These are phyloP conservation scores for Sturnira hondurensis DNA, from an alignment of 2,113 vertebrate species.

Conservation along the genomic window DNA sequence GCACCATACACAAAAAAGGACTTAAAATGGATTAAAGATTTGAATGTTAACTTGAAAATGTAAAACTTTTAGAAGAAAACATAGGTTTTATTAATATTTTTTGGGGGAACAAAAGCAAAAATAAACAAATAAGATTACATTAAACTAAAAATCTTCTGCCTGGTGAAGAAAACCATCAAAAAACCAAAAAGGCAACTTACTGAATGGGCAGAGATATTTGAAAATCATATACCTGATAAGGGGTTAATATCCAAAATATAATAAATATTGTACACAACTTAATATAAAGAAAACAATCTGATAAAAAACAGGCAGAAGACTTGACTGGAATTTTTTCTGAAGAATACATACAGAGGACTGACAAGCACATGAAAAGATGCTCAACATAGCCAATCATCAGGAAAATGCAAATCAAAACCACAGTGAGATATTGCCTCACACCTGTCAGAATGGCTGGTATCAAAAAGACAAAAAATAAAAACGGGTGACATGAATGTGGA, in stretches of 20 bases:
- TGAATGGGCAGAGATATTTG: neutral
- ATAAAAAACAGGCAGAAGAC: neutral
- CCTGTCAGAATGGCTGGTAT: neutral
- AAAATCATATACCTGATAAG: neutral
- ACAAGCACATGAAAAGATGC: neutral
- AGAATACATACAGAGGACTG: neutral
- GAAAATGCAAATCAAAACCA: neutral
- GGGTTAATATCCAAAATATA: neutral
- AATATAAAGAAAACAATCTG: neutral
- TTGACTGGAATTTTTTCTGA: neutral
- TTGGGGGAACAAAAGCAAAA: neutral
- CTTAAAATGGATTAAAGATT: neutral
- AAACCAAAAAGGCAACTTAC: neutral
- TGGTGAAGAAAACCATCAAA: neutral
- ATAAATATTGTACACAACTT: neutral
- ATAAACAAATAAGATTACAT: neutral
- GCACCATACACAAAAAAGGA: neutral
- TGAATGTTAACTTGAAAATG: neutral
- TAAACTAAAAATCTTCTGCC: neutral
- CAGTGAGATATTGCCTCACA: neutral
- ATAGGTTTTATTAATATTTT: neutral
- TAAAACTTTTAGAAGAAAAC: neutral
- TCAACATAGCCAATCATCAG: neutral
- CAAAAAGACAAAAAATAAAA: neutral
- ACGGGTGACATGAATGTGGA: neutral